Base-by-base conservation (phyloP, 2,888 invertebrate genomes). In the Dione juno region DNA sequence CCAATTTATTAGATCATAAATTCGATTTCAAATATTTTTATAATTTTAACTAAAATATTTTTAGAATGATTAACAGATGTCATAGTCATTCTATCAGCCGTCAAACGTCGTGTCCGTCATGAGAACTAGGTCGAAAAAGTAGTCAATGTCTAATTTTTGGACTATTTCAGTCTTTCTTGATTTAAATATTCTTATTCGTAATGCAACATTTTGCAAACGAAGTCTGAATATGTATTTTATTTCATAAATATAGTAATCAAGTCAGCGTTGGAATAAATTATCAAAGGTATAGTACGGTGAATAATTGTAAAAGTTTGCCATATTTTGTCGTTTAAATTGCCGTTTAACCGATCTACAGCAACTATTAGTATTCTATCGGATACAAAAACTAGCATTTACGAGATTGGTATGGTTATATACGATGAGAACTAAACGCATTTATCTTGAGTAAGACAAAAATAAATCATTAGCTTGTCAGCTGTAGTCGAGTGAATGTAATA, bases 321-420 rank as follows among this genome's bases (percentile, higher is more conserved):
- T 92, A 92, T 92, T 92, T 92, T 88, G 81, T 82, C 82, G 78
- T 85, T 85, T 91, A 86, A 79, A 85, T 85, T 86, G 85, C 86
- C 85, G 86, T 83, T 85, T 84, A 83, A 78, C 63, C 75, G 75
- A 76, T 82, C 74, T 81, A 82, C 66, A 66, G 75, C 74, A 77
- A 70, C 68, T 75, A 82, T 74, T 80, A 76, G 75, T 76, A 77
- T 57, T 73, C 76, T 75, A 74, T 80, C 78, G 75, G 70, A 74
- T 77, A 76, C 72, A 52, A 67, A 19, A 65, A 67, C 28, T 63
- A 45, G 72, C n/a, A 74, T 52, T 57, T 5, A 67, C 58, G 13
- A 67, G 45, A 63, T 40, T 61, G 6, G 21, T 28, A 19, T 14
- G 7, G 35, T 48, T 16, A 48, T 16, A 53, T 28, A 19, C 37